Evolutionary conservation across 1,140 invertebrate genomes (phyloP).

Genomic region (Drosophila repleta): DNA sequence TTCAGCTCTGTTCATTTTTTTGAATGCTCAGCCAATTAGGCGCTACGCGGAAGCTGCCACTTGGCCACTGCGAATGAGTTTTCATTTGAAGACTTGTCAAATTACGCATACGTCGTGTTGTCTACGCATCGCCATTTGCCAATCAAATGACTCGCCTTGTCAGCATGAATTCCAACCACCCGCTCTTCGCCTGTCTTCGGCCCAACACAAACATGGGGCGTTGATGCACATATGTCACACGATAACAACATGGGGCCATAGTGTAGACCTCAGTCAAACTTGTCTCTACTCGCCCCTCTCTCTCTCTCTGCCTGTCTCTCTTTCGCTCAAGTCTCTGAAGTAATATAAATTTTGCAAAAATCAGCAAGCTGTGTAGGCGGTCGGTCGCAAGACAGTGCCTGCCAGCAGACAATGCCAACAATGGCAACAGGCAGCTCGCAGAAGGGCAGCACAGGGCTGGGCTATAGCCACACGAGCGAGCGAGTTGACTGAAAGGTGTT

Average conservation of each 20-base stretch:
- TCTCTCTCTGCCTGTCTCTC: not conserved
- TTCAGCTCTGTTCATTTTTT: conserved; percentile 21
- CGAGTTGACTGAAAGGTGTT: conserved; percentile 78
- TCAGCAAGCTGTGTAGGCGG: conserved; percentile 76
- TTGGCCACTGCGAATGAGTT: conserved; percentile 52
- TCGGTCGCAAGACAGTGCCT: conserved; percentile 48
- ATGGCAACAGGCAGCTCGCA: not conserved
- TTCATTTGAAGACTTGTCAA: conserved; percentile 70
- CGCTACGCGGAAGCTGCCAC: conserved; percentile 69
- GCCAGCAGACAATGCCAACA: conserved; percentile 48
- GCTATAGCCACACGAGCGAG: conserved; percentile 33
- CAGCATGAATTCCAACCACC: conserved; percentile 66
- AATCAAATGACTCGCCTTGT: conserved; percentile 67
- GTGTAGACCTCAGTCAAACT: not conserved
- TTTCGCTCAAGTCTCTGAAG: conserved; percentile 9
- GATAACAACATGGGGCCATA: conserved; percentile 75
- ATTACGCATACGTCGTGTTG: conserved; percentile 72
- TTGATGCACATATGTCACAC: conserved; percentile 82
- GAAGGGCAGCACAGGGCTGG: not conserved
- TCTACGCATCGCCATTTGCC: conserved; percentile 69
- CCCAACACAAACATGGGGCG: conserved; percentile 74
- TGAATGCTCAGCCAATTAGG: conserved; percentile 74
- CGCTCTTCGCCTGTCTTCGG: conserved; percentile 46
- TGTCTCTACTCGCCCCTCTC: not conserved
- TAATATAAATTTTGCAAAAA: conserved; percentile 80